Conservation (phyloP, 2,888 invertebrate species). For the Hirtodrosophila trivittata region DNA sequence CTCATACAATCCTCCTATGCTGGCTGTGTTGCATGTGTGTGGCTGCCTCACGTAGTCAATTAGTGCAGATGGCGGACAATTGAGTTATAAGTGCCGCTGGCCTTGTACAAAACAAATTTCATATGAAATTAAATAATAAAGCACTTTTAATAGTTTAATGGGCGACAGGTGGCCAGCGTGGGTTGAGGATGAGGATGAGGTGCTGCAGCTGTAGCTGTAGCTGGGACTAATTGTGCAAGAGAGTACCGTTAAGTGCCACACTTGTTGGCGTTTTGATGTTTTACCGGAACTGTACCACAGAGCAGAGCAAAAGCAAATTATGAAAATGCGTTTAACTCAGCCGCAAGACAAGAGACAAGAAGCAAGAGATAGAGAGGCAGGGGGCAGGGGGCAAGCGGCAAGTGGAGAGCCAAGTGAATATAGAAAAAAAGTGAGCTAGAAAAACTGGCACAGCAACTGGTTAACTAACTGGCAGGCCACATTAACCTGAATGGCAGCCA, state of each 20-base stretch:
- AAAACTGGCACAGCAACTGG: constrained; percentile 65
- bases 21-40: constrained; percentile 9
- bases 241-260: constrained; percentile 71
- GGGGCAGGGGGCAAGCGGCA: constrained; percentile 5
- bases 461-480: constrained; percentile 50
- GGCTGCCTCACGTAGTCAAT: constrained; percentile 33
- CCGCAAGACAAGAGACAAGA: constrained; percentile 3
- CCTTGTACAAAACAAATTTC: constrained; percentile 31
- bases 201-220: constrained; percentile 15
- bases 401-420: constrained; percentile 20
- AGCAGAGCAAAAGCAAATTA: constrained; percentile 52
- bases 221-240: constrained; percentile 51
- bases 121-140: constrained; percentile 68
- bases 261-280: constrained; percentile 38
- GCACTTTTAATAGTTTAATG: constrained; percentile 63
- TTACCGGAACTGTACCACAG: constrained; percentile 68
- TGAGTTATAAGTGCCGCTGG: constrained; percentile 63
- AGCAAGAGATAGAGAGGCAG: constrained; percentile 1
- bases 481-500: constrained; percentile 75
- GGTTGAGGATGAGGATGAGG: constrained; percentile 13
- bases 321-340: constrained; percentile 70
- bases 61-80: constrained; percentile 50
- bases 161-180: constrained; percentile 38
- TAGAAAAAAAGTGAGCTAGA: constrained; percentile 30
- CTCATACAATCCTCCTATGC: not conserved